Evolutionary conservation across 2,888 invertebrate species (phyloP), one percentile per base, ranked within the genome.

Genomic region (Dichetophora obliterata): DNA sequence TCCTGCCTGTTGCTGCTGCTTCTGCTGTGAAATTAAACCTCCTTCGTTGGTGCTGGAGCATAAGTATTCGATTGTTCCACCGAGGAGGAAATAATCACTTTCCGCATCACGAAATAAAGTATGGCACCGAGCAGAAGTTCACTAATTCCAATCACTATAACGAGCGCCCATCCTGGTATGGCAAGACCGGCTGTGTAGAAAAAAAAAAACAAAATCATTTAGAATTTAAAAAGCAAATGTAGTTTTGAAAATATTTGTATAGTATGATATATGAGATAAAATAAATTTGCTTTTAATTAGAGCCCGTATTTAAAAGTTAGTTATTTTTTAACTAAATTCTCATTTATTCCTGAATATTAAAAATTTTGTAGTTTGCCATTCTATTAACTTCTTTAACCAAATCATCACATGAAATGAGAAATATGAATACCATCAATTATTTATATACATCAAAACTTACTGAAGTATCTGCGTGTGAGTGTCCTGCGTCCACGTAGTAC

Each of bases 81-180:
- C 43, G 87, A 84, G 81, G 87, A 86, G 50, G 86, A 84, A 19
- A 95, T 88, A 22, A 95, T 92, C 2, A 93, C 84, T 87, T 93
- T 95, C 81, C 93, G 92, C 91, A 95, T 91, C 14, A 93, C 88
- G 0, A 92, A 89, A 83, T 94, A 95, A 0, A 95, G 85, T 8
- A 93, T 90, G 1, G 91, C 95, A 59, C 95, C 95, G n/a, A 93
- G 83, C 4, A 93, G 77, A 48, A 95, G 86, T 91, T 95, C 93
- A 63, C 91, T 92, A 14, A 95, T 87, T 27, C 93, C 95, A 22
- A 94, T 90, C 82, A 95, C 88, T 34, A 94, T 85, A 78, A 94
- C 92, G 77, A 95, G 92, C 0, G 94, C 93, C 95, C 95, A 95
- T 0, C 94, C 94, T 79, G 95, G 95, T 81, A 95, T 92, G 11